Conservation (phyloP, 2,113 vertebrate species). For the Accipiter cooperii region DNA sequence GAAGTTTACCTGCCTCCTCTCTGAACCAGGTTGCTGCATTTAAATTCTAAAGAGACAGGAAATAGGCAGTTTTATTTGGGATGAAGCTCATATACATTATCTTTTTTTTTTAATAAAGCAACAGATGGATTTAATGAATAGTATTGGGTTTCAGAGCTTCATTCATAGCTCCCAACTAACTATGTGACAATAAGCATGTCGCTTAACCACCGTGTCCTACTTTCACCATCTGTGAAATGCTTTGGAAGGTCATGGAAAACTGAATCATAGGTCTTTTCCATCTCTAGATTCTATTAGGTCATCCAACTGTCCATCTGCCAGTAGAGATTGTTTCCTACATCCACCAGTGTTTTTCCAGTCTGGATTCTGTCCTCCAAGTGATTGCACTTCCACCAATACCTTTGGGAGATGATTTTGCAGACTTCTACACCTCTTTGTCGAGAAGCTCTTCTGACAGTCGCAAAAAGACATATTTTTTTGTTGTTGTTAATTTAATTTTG, state of each 20-base stretch:
- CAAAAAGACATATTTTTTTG: neutral
- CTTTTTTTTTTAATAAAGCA: neutral
- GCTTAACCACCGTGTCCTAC: neutral
- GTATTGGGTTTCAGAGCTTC: neutral
- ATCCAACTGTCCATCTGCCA: slow-evolving; percentile 29
- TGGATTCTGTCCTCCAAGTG: neutral
- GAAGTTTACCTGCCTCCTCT: neutral
- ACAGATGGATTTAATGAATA: neutral
- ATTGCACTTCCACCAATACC: neutral
- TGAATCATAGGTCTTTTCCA: slow-evolving; percentile 46
- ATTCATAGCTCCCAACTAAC: neutral
- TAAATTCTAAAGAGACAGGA: neutral
- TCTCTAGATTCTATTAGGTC: neutral
- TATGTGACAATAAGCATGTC: slow-evolving; percentile 6
- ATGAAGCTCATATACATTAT: neutral
- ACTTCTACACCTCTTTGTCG: neutral
- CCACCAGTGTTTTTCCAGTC: slow-evolving; percentile 32
- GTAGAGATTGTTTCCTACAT: slow-evolving; percentile 41
- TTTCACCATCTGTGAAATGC: slow-evolving; percentile 41
- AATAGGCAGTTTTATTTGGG: neutral
- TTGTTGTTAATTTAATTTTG: neutral
- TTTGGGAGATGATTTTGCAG: neutral
- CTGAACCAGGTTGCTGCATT: neutral
- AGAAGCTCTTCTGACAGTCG: neutral
- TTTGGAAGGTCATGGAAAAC: slow-evolving; percentile 11